These are phyloP conservation scores for Tipula vernalis DNA, from an alignment of 2,888 invertebrate species.

Conservation along the genomic window DNA sequence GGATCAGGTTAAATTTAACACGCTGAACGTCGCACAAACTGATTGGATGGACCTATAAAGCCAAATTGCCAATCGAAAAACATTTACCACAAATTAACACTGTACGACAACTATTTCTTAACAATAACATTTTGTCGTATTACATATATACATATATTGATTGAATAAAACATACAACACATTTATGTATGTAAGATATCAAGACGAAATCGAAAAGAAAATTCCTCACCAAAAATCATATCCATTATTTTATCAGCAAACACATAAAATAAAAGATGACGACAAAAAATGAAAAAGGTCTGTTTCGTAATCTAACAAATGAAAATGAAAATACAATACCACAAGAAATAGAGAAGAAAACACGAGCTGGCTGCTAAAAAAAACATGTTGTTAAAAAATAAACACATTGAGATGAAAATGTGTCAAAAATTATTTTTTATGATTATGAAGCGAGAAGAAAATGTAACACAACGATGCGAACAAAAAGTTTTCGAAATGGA, in stretches of 20 bases:
- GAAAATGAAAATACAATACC: neutral
- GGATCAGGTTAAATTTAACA: neutral
- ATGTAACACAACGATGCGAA: neutral
- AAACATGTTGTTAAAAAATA: neutral
- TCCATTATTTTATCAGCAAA: neutral
- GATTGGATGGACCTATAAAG: too few relatives aligned
- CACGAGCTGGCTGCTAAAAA: neutral
- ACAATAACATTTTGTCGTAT: neutral
- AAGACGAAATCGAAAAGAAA: neutral
- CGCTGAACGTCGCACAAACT: neutral
- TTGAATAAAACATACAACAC: neutral
- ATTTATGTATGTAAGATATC: neutral
- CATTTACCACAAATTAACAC: neutral
- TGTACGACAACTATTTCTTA: neutral
- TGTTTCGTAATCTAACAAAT: neutral
- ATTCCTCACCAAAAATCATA: neutral
- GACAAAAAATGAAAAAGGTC: neutral
- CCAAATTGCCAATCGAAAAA: neutral
- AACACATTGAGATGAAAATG: neutral
- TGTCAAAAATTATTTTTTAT: neutral
- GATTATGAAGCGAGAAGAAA: neutral
- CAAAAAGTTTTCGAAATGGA: too few relatives aligned
- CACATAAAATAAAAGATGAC: neutral
- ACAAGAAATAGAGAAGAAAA: neutral
- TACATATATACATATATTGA: neutral